Base-by-base conservation (phyloP, 2,888 invertebrate species). In the Kuschelorhynchus macadamiae region DNA sequence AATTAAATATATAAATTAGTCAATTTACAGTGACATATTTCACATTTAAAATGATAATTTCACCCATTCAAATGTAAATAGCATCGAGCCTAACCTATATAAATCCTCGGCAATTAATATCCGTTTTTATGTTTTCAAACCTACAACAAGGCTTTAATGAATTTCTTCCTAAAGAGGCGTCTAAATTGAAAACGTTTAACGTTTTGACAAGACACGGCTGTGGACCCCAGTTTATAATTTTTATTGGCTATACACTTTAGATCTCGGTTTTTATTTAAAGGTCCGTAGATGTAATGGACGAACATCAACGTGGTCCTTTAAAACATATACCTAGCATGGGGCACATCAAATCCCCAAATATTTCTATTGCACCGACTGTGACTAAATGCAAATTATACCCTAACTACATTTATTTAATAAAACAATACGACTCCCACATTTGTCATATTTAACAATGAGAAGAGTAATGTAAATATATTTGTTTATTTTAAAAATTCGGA, bases 21-120 rank as follows among this genome's bases (percentile, higher is more conserved):
- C 46, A 4, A 46, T 59, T 46, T 36, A 46, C 21, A 17, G 32
- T 32, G 46, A 41, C 18, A 59, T 30, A 47, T 32, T 25, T 21
- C 39, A 53, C 39, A 44, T 57, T 56, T 53, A 46, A 57, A 57
- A 57, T 61, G 32, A 53, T 53, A 53, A 53, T 62, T 25, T 53
- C 18, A 16, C 46, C 53, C 46, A 62, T 62, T 62, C 53, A 53
- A 46, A 62, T 62, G 62, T 33, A 62, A 62, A 62, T 62, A 12
- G 50, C 41, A 25, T 11, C n/a, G 12, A 25, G 61, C 32, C 30
- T 61, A 61, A 52, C 61, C 50, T 32, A 61, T 42, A 61, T 61
- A 61, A 50, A 50, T 41, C 41, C 17, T 52, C 11, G 41, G 25
- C 50, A 61, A 61, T 61, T 61, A 61, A 61, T 61, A 61, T 52